phyloP scores from a whole-genome alignment of 2,113 vertebrate species.

The Chaetorhynchus papuensis region DNA sequence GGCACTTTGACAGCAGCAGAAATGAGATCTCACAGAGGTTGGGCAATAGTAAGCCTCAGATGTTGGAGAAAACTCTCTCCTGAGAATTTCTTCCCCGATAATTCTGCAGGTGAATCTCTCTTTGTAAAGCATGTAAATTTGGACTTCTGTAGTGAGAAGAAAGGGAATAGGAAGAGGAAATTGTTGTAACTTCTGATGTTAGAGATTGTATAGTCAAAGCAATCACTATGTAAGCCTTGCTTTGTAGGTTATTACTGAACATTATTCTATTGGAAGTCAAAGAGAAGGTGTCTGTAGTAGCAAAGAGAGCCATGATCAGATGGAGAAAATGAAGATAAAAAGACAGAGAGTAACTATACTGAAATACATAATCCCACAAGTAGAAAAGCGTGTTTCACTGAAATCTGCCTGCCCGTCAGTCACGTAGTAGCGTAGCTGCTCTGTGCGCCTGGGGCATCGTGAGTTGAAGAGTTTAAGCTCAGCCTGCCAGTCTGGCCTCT shows the following conservation, averaged over 20 bases:
- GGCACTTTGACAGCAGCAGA: background rate
- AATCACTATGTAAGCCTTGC: rapidly evolving
- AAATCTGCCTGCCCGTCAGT: background rate
- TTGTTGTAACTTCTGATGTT: background rate
- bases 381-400: background rate
- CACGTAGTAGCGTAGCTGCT: background rate
- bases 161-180: background rate
- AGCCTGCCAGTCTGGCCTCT: background rate
- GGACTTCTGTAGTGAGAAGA: background rate
- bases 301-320: background rate
- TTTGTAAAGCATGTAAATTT: background rate
- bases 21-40: background rate
- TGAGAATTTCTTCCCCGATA: background rate
- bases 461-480: background rate
- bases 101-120: background rate
- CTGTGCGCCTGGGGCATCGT: background rate
- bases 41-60: background rate
- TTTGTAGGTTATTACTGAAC: background rate
- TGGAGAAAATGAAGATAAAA: background rate
- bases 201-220: background rate
- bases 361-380: background rate
- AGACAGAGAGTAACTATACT: background rate
- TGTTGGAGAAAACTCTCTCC: background rate
- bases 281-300: background rate
- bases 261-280: background rate